These are phyloP conservation scores for Drosophila siamana DNA, from an alignment of 2,888 invertebrate species.

Conservation along the genomic window DNA sequence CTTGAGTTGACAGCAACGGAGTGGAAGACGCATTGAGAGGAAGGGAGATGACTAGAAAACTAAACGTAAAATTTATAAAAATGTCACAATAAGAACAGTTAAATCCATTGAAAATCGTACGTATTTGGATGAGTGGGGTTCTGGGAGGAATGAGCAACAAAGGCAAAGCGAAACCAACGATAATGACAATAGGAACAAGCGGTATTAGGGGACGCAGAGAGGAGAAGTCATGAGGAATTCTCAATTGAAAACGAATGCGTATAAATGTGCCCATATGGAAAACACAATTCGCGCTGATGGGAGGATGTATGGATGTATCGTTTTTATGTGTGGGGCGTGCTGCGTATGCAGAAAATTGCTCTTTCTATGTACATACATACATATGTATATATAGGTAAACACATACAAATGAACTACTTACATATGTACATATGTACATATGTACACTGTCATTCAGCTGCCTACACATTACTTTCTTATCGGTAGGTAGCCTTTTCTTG, in stretches of 20 bases:
- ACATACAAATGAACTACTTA: too few species aligned
- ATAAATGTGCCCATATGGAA: slow-evolving; percentile 81
- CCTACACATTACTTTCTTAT: slow-evolving; percentile 53
- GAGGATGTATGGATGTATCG: slow-evolving; percentile 26
- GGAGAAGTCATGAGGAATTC: slow-evolving; percentile 49
- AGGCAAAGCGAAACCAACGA: slow-evolving; percentile 47
- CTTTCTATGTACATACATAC: neutral
- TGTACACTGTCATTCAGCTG: slow-evolving; percentile 35
- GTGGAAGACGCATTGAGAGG: neutral
- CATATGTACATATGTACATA: slow-evolving; percentile 21
- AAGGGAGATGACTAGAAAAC: neutral
- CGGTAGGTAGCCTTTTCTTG: slow-evolving; percentile 44
- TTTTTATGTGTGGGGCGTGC: slow-evolving; percentile 12
- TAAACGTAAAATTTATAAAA: slow-evolving; percentile 4
- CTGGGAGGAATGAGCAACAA: slow-evolving; percentile 14
- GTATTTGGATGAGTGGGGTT: slow-evolving; percentile 16
- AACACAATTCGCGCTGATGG: slow-evolving; percentile 47
- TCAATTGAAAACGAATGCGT: slow-evolving; percentile 79
- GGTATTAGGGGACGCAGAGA: slow-evolving; percentile 11
- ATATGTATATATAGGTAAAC: slow-evolving; percentile 15
- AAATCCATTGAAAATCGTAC: slow-evolving; percentile 46
- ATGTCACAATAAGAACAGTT: neutral
- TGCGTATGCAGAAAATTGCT: slow-evolving; percentile 31
- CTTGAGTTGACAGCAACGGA: slow-evolving; percentile 21
- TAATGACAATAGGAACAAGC: slow-evolving; percentile 68